Evolutionary conservation across 1,140 invertebrate genomes (phyloP).

Genomic region (Microvelia longipes): DNA sequence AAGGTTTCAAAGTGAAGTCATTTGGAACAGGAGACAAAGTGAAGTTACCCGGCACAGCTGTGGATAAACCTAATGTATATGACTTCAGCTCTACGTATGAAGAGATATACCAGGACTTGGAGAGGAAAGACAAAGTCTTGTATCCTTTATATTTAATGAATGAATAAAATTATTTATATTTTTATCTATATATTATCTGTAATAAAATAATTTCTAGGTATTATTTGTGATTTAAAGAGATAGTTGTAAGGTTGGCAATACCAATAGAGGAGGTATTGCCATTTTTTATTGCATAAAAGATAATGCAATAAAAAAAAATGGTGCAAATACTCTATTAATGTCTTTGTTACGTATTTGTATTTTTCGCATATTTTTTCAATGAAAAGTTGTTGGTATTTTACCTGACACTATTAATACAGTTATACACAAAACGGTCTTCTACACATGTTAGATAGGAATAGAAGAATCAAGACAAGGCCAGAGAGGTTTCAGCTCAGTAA

Average conservation of each 20-base stretch:
- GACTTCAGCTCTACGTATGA: slow-evolving; percentile 95
- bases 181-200: slow-evolving; percentile 15
- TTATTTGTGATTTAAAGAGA: too few relatives aligned
- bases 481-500: slow-evolving; percentile 83
- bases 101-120: slow-evolving; percentile 90
- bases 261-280: too few relatives aligned
- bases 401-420: too few relatives aligned
- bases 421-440: slow-evolving; percentile 98
- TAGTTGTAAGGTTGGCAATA: too few relatives aligned
- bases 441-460: slow-evolving; percentile 96
- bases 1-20: slow-evolving; percentile 88
- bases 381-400: too few relatives aligned
- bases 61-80: slow-evolving; percentile 93
- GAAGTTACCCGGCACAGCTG: slow-evolving; percentile 86
- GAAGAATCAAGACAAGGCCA: slow-evolving; percentile 83
- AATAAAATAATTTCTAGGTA: neutral
- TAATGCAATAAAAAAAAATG: too few relatives aligned
- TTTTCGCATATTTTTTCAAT: too few relatives aligned
- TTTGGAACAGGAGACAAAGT: slow-evolving; percentile 97
- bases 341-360: too few relatives aligned
- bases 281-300: too few relatives aligned
- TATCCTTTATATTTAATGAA: slow-evolving; percentile 43
- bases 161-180: neutral
- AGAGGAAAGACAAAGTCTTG: slow-evolving; percentile 73
- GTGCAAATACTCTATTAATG: too few relatives aligned